Base-by-base conservation (phyloP, 2,888 invertebrate species). In the Notodonta ziczac region DNA sequence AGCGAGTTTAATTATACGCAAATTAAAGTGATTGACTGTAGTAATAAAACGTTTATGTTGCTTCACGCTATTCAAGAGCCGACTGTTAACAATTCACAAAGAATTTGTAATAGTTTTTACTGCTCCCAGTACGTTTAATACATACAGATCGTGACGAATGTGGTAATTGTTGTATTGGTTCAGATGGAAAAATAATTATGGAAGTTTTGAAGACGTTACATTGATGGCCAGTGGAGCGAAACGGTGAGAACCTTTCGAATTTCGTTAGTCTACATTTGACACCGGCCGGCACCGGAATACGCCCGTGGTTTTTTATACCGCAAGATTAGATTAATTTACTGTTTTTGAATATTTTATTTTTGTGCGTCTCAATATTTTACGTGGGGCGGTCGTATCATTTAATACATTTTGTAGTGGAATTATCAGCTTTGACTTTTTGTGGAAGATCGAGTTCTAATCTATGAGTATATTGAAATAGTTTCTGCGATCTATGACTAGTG, bases 181-280 rank as follows among this genome's bases (percentile, higher is more conserved):
- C 89, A 86, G 85, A 56, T 83, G 88, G 85, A 85, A 84, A 89
- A 89, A 91, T 90, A 91, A 92, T 93, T 89, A 90, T 86, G 82
- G 84, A 84, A 80, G 82, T 85, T 84, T 80, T 77, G 77, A 78
- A 81, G 88, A 87, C 80, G 84, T 83, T 85, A 88, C 81, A 88
- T 90, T 89, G 84, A 83, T 72, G 78, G 76, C 82, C 90, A 83
- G 80, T 89, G 86, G 82, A 89, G 87, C 93, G 89, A 80, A 84
- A 86, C 93, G 88, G 87, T 93, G 93, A 90, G 93, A 93, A 93
- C 88, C 80, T 87, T 88, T 88, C 66, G 79, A 85, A 85, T 86
- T 86, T 84, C 78, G 84, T 85, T 87, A 86, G 85, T 88, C 87
- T 90, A 87, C 85, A 89, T 90, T 88, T 88, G 89, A 90, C 89